A percentile compares a stretch with the other conserved stretches of the same genome.
phyloP scores from a whole-genome alignment of 2,797 vertebrate species.

The Nannoperca obscura region DNA sequence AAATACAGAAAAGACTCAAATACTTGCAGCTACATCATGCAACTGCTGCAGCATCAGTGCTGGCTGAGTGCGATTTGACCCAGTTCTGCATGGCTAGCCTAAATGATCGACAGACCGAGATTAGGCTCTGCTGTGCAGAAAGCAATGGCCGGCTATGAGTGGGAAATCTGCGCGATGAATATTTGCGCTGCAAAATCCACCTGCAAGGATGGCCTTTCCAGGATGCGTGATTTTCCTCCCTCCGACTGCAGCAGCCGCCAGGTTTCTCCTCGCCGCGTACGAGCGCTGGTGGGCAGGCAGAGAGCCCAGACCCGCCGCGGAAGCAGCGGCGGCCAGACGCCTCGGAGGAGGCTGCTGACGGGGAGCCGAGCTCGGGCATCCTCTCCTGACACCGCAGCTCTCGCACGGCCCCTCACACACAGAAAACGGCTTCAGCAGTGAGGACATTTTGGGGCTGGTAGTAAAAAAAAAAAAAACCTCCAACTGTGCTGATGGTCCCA shows the following conservation, averaged over 20 bases:
- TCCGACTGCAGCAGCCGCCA: constrained; percentile 81
- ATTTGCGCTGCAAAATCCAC: constrained; percentile 58
- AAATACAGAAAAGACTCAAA: neutral
- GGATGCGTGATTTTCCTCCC: constrained; percentile 83
- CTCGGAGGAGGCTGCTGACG: constrained; percentile 52
- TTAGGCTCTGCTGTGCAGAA: constrained; percentile 27
- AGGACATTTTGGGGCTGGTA: constrained; percentile 77
- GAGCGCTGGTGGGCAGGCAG: constrained; percentile 52
- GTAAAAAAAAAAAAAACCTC: neutral
- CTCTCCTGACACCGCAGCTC: constrained; percentile 64
- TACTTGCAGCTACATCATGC: constrained; percentile 16
- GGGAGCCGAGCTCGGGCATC: constrained; percentile 52
- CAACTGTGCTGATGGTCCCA: neutral
- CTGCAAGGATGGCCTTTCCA: constrained; percentile 86
- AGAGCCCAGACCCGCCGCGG: constrained; percentile 51
- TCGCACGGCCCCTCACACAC: constrained; percentile 80
- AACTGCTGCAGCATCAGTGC: constrained; percentile 43
- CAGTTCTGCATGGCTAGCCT: constrained; percentile 64
- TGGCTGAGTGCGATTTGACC: constrained; percentile 66
- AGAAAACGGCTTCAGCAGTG: constrained; percentile 82
- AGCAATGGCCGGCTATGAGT: neutral
- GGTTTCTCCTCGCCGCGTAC: constrained; percentile 70
- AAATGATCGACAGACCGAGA: constrained; percentile 65
- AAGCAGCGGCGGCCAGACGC: constrained; percentile 38
- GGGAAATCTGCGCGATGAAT: neutral